phyloP scores from a whole-genome alignment of 1,140 invertebrate species.

The Homalodisca vitripennis region DNA sequence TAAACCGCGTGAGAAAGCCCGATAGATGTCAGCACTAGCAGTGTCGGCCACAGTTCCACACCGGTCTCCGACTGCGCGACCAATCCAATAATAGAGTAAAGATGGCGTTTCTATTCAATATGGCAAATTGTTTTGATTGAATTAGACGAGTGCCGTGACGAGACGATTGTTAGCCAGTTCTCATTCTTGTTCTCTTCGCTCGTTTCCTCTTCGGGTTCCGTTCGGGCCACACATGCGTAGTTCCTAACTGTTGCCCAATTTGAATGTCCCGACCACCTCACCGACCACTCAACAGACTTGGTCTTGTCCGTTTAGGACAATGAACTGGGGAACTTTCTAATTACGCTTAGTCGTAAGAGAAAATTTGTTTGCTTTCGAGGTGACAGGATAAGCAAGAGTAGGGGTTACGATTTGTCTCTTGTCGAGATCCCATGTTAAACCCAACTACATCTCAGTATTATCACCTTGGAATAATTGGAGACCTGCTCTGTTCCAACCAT shows the following conservation, averaged over 20 bases:
- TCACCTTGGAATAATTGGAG: no score
- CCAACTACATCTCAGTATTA: no score
- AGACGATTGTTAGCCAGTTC: slow-evolving; percentile 20
- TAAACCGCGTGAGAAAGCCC: slow-evolving; percentile 25
- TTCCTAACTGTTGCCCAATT: neutral
- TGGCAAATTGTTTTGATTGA: slow-evolving; percentile 30
- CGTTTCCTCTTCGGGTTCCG: neutral
- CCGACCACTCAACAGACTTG: no score
- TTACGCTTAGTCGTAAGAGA: no score
- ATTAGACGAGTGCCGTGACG: slow-evolving; percentile 23
- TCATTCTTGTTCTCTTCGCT: neutral
- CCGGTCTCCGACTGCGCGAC: slow-evolving; percentile 20
- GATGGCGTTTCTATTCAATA: slow-evolving; percentile 30
- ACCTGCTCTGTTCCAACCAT: no score
- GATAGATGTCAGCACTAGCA: slow-evolving; percentile 8
- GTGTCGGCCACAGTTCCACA: neutral
- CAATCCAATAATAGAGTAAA: slow-evolving; percentile 28
- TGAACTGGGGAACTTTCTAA: no score
- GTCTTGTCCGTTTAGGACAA: no score
- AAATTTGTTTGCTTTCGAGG: no score
- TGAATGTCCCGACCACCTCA: neutral
- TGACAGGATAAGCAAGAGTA: no score
- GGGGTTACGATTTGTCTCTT: no score
- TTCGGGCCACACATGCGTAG: slow-evolving; percentile 5
- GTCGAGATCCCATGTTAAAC: no score